Conservation (phyloP, 2,888 invertebrate species). For the Eulithis prunata region DNA sequence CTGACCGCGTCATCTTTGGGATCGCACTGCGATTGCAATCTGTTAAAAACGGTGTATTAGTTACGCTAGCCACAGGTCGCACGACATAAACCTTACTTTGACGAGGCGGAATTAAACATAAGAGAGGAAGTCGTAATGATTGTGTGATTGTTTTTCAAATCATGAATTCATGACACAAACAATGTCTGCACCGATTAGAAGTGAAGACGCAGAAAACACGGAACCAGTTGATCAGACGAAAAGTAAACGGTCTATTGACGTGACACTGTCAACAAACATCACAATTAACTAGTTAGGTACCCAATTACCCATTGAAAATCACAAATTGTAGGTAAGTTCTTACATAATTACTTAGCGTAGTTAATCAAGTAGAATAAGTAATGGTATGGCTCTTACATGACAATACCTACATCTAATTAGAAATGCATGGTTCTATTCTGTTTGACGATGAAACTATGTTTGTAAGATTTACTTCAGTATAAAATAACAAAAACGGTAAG, state of each 20-base stretch:
- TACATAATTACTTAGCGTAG: background rate
- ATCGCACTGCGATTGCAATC: conserved; percentile 64
- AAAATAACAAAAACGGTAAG: too few species aligned
- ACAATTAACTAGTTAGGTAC: background rate
- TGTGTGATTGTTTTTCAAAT: conserved; percentile 23
- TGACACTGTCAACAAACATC: conserved; percentile 2
- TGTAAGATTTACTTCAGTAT: too few species aligned
- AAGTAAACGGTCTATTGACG: conserved; percentile 4
- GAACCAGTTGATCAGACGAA: conserved; percentile 1
- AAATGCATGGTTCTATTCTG: too few species aligned
- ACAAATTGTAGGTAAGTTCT: background rate
- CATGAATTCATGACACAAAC: background rate
- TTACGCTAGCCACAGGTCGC: conserved; percentile 42
- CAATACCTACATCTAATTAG: background rate
- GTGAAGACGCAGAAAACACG: conserved; percentile 8
- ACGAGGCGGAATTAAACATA: conserved; percentile 22
- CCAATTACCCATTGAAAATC: background rate
- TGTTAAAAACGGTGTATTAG: conserved; percentile 53
- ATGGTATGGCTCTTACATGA: background rate
- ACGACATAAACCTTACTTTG: conserved; percentile 5
- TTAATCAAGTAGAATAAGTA: background rate
- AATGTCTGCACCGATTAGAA: conserved; percentile 5
- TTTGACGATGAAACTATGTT: too few species aligned
- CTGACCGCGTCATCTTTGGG: conserved; percentile 51
- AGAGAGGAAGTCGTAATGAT: conserved; percentile 16